Base-by-base conservation (phyloP, 2,797 vertebrate species). In the Micrastur ruficollis region DNA sequence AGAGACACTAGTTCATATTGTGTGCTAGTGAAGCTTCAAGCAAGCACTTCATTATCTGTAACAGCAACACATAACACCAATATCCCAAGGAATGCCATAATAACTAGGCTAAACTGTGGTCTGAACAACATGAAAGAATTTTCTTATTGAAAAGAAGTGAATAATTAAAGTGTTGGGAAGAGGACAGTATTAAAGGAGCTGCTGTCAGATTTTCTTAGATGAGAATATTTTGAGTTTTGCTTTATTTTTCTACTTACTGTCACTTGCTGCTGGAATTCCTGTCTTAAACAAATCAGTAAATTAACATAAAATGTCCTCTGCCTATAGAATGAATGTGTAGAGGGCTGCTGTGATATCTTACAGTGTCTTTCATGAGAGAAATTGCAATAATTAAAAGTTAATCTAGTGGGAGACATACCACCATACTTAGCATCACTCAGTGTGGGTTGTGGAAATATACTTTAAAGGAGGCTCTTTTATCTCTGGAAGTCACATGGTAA, bases 331-430 rank as follows among this genome's bases (percentile, higher is more conserved):
- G 62, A 95, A 58, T 3, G 2, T 52, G 34, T 42, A 62, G 68
- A 78, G 36, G 85, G 49, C 61, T 83, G 50, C 62, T 91, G 19
- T 67, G 70, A 47, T 94, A 86, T 89, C 66, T 86, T 66, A 40
- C 44, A 81, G 81, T 81, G 75, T 91, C 81, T 94, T 94, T 83
- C 75, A 86, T 91, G 81, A 92, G 66, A 91, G 58, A 91, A 94
- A 97, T 58, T 58, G 75, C 81, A 94, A 81, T 95, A 97, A 96
- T 96, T 96, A 92, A 63, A 95, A 93, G 78, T 89, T 90, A 96
- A 96, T 96, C 89, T 86, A 88, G n/a, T 38, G 66, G 50, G 89
- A 87, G 78, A 96, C 86, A 96, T 86, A 94, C 34, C 46, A 73
- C 74, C 0, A 9, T 89, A 87, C 79, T 94, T 90, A 95, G 84